Percentiles rank a stretch among this genome's conserved stretches.
phyloP scores from a whole-genome alignment of 2,797 vertebrate species.

The Todus mexicanus region DNA sequence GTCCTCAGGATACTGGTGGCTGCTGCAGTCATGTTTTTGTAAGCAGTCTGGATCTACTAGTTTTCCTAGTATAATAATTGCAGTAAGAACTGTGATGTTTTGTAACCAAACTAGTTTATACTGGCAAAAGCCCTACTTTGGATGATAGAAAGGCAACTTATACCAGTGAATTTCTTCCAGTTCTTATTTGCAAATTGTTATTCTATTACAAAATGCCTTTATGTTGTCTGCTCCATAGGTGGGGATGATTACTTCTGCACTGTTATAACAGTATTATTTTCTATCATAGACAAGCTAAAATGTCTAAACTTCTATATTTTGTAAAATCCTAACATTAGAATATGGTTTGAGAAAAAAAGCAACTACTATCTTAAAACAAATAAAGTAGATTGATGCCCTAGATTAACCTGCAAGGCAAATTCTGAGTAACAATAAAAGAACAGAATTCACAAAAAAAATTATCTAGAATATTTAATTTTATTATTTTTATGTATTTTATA shows the following conservation, averaged over 20 bases:
- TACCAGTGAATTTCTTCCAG: background rate
- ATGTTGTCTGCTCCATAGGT: background rate
- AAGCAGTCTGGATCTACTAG: conserved; percentile 54
- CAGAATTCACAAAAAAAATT: background rate
- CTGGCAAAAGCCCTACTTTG: conserved; percentile 1
- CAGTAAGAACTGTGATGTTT: conserved; percentile 34
- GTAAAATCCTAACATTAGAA: background rate
- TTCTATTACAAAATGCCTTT: background rate
- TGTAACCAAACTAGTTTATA: conserved; percentile 44
- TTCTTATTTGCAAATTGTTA: background rate
- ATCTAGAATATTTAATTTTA: background rate
- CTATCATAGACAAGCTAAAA: background rate
- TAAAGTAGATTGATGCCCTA: background rate
- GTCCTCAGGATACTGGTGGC: conserved; percentile 19
- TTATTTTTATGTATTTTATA: too few relatives aligned
- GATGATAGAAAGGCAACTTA: conserved; percentile 10
- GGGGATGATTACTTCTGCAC: background rate
- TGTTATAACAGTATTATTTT: background rate
- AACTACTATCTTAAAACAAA: background rate
- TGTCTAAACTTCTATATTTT: background rate
- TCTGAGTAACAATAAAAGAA: background rate
- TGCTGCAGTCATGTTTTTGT: conserved; percentile 29
- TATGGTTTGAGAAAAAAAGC: background rate
- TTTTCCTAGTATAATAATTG: conserved; percentile 54
- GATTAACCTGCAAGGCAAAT: background rate